Evolutionary conservation across 2,113 vertebrate species (phyloP).

Genomic region (Mesitornis unicolor): DNA sequence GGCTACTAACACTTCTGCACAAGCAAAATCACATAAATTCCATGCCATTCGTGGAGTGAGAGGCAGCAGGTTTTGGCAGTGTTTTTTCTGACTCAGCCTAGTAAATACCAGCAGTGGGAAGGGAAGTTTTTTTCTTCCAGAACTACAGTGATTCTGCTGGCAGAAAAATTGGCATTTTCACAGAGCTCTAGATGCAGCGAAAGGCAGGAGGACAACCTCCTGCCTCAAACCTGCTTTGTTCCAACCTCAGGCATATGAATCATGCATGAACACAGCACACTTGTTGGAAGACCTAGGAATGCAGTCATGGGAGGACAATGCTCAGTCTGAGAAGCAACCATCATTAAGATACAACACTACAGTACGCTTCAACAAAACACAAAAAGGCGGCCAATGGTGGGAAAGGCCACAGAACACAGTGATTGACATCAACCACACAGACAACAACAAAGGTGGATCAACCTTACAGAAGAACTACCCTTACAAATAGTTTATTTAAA

Average conservation of each 20-base stretch:
- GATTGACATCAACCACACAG: fast-evolving
- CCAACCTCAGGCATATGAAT: neutral
- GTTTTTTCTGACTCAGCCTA: neutral
- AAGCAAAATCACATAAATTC: neutral
- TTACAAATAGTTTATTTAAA: neutral
- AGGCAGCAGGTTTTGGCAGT: neutral
- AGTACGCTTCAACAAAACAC: neutral
- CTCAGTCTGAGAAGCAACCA: neutral
- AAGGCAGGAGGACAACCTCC: neutral
- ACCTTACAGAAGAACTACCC: neutral
- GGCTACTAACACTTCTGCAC: neutral
- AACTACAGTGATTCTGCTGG: neutral
- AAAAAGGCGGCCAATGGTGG: fast-evolving
- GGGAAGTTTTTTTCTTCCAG: neutral
- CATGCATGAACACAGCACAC: neutral
- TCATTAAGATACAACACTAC: neutral
- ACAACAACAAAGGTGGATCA: neutral
- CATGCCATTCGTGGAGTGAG: neutral
- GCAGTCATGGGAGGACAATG: neutral
- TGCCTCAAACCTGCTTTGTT: neutral
- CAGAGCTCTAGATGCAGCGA: neutral
- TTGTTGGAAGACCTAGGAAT: neutral
- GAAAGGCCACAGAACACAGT: neutral
- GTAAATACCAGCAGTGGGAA: neutral
- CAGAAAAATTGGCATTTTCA: neutral